Percentiles rank a stretch among this genome's conserved stretches.
Conservation (phyloP, 2,797 vertebrate species). For the Momotus momota region DNA sequence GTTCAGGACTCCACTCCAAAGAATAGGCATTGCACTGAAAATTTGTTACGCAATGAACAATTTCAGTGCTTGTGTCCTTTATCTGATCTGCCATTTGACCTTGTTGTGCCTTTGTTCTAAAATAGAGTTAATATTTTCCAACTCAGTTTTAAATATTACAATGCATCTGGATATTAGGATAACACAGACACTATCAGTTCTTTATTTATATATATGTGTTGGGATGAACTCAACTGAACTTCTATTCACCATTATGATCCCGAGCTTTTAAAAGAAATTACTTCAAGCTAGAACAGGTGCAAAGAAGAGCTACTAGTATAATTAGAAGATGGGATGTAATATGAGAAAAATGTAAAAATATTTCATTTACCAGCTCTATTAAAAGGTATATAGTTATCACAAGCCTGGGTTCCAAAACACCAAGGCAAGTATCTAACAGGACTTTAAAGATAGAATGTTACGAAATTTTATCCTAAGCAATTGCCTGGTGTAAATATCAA, state of each 20-base stretch:
- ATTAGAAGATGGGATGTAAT: background rate
- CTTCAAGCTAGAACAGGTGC: background rate
- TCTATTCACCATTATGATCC: background rate
- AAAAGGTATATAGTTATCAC: background rate
- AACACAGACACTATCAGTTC: background rate
- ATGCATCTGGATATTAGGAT: background rate
- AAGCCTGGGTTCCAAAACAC: background rate
- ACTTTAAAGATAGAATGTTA: background rate
- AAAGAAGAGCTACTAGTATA: background rate
- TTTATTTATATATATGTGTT: background rate
- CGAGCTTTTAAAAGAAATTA: background rate
- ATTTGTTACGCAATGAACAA: background rate
- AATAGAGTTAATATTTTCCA: background rate
- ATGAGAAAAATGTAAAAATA: background rate
- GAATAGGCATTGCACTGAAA: background rate
- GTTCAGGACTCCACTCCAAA: background rate
- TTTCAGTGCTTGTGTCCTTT: background rate
- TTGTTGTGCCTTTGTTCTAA: background rate
- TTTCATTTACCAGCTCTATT: background rate
- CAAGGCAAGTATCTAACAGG: background rate
- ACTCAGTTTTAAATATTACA: accelerated
- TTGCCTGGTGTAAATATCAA: background rate
- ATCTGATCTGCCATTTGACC: background rate
- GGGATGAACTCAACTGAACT: background rate
- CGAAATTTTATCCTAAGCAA: background rate